Evolutionary conservation across 2,113 vertebrate species (phyloP).

Genomic region (Urocolius indicus): DNA sequence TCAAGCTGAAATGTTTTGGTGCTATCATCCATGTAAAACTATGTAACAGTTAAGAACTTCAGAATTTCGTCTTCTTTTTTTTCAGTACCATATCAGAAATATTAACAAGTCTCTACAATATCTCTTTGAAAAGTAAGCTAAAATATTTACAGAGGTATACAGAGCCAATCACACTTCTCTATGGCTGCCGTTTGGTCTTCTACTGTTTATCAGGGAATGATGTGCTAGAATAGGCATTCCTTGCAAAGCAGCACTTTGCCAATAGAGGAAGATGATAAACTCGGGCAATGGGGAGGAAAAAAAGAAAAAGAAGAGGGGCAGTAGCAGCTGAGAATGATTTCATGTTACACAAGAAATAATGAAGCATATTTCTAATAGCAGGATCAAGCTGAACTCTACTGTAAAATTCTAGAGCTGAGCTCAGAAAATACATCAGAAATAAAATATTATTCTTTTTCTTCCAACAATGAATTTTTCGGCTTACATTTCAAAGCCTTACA

Average conservation of each 20-base stretch:
- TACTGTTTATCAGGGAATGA: background rate
- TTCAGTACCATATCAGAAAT: background rate
- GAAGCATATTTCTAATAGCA: background rate
- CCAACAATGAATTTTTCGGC: background rate
- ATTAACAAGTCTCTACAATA: background rate
- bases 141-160: background rate
- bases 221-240: background rate
- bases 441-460: background rate
- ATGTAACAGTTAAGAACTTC: background rate
- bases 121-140: background rate
- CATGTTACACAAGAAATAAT: background rate
- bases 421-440: background rate
- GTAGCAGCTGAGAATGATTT: background rate
- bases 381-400: background rate
- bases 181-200: background rate
- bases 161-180: background rate
- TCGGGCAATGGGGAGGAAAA: too few species aligned
- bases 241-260: background rate
- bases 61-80: background rate
- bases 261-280: background rate
- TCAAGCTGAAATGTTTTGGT: background rate
- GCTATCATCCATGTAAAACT: background rate
- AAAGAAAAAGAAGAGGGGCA: background rate
- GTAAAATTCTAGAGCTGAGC: background rate
- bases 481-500: background rate